Evolutionary conservation across 2,888 invertebrate species (phyloP), one percentile per base, ranked within the genome.

Genomic region (Heterodera filipjevi): DNA sequence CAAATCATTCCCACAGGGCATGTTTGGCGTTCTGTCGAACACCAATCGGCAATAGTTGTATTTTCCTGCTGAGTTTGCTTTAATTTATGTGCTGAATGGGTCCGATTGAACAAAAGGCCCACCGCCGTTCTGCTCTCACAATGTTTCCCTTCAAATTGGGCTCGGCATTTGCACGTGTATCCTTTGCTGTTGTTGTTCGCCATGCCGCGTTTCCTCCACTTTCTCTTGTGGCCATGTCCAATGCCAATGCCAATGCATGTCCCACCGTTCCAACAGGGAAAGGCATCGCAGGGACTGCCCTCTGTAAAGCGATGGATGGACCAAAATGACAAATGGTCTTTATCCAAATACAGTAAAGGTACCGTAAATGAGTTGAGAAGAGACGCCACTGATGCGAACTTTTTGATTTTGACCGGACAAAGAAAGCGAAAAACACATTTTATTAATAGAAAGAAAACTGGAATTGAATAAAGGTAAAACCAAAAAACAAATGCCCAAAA

Each of bases 231-330:
- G 44, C 68, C 46, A 27, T 33, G 44, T 66, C 77, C 79, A 19
- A 77, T 71, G 44, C 68, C 46, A 27, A 19, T 44, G 49, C 77
- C 79, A 19, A 77, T 71, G 71, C 81, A 81, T 35, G 72, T 59
- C 10, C 81, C 81, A 49, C 79, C 80, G 53, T 81, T 81, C 81
- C 81, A 81, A 75, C 81, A 81, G 22, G 81, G 81, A 66, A 80
- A 81, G 22, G 81, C 76, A 71, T 81, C 81, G 76, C 81, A 81
- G 12, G 79, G 73, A 73, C 73, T 74, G 46, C 81, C 81, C 35
- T 81, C 81, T 59, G 53, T 53, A n/a, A n/a, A n/a, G 22, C 22
- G 53, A 16, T 22, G 22, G 22, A 53, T 14, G 73, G 32, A n/a
- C 6, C 16, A 53, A 53, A 53, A 53, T 53, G 53, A 16, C 53